Conservation (phyloP, 2,888 invertebrate species). For the Epirrhoe tristata region DNA sequence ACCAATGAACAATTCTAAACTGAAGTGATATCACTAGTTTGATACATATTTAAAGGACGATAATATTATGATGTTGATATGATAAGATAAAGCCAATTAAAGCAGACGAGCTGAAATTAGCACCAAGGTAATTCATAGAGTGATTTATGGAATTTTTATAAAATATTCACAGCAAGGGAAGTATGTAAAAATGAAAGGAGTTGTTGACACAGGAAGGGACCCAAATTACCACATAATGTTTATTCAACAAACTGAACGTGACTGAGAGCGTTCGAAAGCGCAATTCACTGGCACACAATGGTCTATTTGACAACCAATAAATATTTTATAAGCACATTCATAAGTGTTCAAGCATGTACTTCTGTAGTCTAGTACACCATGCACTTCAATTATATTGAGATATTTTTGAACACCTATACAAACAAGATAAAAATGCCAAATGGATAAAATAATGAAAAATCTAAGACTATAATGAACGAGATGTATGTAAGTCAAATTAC, state of each 20-base stretch:
- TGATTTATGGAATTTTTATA: neutral
- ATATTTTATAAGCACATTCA: neutral
- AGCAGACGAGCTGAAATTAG: constrained; percentile 25
- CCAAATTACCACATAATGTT: constrained; percentile 50
- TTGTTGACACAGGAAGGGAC: constrained; percentile 33
- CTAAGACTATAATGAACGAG: neutral
- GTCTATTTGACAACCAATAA: constrained; percentile 13
- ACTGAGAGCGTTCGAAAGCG: constrained; percentile 48
- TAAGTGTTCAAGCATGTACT: neutral
- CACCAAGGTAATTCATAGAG: constrained; percentile 8
- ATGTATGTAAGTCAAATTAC: constrained; percentile 2
- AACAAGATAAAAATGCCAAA: no score
- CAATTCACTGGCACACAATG: constrained; percentile 50
- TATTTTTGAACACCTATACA: neutral
- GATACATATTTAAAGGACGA: constrained; percentile 60
- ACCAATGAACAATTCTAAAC: constrained; percentile 25
- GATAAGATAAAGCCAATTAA: constrained; percentile 52
- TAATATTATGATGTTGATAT: constrained; percentile 60
- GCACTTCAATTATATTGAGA: neutral
- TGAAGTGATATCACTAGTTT: constrained; percentile 36
- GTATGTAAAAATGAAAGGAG: constrained; percentile 11
- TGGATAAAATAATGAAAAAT: neutral
- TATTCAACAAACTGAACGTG: constrained; percentile 44
- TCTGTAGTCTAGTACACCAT: neutral
- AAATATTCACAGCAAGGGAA: neutral